A percentile compares a stretch with the other conserved stretches of the same genome.
These are phyloP conservation scores for Paelopatides confundens DNA, from an alignment of 53 echinoderm and acorn worm genomes.

Conservation along the genomic window DNA sequence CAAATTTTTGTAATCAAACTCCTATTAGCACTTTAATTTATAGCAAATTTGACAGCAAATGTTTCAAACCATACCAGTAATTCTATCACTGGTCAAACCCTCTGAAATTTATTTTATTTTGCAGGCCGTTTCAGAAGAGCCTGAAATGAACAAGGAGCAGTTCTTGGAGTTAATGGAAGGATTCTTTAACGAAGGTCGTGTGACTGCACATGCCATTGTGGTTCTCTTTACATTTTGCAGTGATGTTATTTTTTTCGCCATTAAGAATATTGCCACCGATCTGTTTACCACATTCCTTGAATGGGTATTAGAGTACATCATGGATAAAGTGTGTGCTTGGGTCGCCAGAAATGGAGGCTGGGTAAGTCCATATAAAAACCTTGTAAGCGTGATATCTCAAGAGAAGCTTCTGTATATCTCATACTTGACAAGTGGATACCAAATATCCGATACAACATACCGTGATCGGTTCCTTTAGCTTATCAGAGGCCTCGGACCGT, in stretches of 20 bases:
- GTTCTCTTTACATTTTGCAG: conserved; percentile 84
- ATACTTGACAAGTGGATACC: too few species aligned
- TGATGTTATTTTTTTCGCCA: conserved; percentile 70
- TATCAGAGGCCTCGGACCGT: too few species aligned
- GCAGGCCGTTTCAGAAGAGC: conserved; percentile 20
- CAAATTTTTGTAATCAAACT: too few species aligned
- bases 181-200: conserved; percentile 47
- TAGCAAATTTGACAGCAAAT: too few species aligned
- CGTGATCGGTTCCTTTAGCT: too few species aligned
- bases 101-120: not conserved
- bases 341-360: conserved; percentile 82
- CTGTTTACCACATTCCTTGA: conserved; percentile 65
- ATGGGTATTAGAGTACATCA: conserved; percentile 75
- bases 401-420: too few species aligned
- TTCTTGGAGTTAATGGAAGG: conserved; percentile 66
- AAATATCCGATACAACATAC: too few species aligned
- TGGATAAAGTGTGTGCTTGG: conserved; percentile 64
- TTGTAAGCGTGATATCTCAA: too few species aligned
- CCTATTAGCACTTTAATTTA: too few species aligned
- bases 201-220: conserved; percentile 68
- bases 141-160: conserved; percentile 48
- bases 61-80: too few species aligned
- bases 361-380: too few species aligned
- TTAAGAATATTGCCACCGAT: conserved; percentile 41
- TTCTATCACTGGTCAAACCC: too few species aligned